Evolutionary conservation across 2,113 vertebrate species (phyloP).

Genomic region (Trichechus manatus): DNA sequence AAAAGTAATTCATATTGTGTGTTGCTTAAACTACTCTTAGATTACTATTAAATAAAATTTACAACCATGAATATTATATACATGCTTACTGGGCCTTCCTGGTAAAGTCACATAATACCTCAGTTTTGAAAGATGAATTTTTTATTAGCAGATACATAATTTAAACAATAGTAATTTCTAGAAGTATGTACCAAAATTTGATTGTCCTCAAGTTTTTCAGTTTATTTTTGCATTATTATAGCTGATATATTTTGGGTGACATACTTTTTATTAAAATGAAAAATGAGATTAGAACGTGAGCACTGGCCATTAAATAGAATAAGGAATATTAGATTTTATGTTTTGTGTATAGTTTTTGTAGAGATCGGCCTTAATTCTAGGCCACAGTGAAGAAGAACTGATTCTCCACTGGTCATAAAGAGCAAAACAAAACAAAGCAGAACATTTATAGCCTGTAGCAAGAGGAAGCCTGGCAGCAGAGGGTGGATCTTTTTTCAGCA

Average conservation of each 20-base stretch:
- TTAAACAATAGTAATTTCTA: not conserved
- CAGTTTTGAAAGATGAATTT: not conserved
- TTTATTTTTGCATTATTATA: slow-evolving; percentile 27
- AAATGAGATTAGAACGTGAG: not conserved
- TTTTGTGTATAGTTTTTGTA: not conserved
- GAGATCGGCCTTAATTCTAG: not conserved
- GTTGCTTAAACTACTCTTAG: not conserved
- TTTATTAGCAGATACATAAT: slow-evolving; percentile 28
- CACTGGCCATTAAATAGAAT: not conserved
- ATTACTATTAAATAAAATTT: not conserved
- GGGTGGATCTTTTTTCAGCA: not conserved
- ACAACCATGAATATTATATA: not conserved
- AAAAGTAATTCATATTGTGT: not conserved
- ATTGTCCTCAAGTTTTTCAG: not conserved
- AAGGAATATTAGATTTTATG: slow-evolving; percentile 7
- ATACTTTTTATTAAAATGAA: slow-evolving; percentile 46
- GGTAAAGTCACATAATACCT: not conserved
- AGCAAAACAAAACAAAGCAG: not conserved
- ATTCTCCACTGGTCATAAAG: slow-evolving; percentile 30
- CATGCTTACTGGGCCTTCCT: not conserved
- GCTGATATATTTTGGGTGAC: not conserved
- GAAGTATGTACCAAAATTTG: not conserved
- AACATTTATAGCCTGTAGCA: not conserved
- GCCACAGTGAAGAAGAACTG: not conserved
- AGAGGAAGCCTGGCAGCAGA: not conserved